Percentiles rank a stretch among this genome's conserved stretches.
Conservation (phyloP, 2,797 vertebrate species). For the Lemur catta region DNA sequence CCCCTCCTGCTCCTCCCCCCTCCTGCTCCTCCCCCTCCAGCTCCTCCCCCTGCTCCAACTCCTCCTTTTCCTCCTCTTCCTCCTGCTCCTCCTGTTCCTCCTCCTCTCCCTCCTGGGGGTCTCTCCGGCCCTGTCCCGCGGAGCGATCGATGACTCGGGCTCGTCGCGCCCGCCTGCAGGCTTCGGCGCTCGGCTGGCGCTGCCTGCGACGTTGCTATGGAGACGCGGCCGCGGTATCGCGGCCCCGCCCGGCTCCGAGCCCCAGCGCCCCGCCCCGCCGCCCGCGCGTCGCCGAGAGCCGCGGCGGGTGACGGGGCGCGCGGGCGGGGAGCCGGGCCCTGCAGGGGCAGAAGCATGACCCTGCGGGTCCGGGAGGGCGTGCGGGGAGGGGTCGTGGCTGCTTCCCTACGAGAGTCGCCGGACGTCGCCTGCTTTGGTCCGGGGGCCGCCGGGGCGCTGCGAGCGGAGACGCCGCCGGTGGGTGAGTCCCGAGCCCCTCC, state of each 20-base stretch:
- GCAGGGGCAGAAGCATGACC: too few species aligned
- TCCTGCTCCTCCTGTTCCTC: rapidly evolving
- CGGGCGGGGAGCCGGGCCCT: not conserved
- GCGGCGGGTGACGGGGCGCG: too few species aligned
- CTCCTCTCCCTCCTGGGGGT: not conserved
- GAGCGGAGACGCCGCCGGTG: not conserved
- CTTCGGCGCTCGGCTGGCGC: constrained; percentile 33
- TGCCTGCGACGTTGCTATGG: constrained; percentile 60
- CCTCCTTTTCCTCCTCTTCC: rapidly evolving
- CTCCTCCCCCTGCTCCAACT: not conserved
- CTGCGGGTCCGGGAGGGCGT: not conserved
- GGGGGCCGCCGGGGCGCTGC: not conserved
- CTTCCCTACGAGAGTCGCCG: not conserved
- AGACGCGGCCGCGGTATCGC: not conserved
- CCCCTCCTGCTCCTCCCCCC: not conserved
- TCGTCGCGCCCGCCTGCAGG: not conserved
- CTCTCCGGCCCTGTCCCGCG: not conserved
- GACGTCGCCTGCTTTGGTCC: not conserved
- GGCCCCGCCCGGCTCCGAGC: not conserved
- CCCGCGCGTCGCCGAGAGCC: not conserved
- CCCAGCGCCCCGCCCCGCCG: not conserved
- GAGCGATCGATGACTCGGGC: not conserved
- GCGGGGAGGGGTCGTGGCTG: not conserved
- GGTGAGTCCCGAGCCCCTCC: not conserved
- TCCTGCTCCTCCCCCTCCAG: not conserved